Base-by-base conservation (phyloP, 2,888 invertebrate genomes). In the Euphydryas editha region DNA sequence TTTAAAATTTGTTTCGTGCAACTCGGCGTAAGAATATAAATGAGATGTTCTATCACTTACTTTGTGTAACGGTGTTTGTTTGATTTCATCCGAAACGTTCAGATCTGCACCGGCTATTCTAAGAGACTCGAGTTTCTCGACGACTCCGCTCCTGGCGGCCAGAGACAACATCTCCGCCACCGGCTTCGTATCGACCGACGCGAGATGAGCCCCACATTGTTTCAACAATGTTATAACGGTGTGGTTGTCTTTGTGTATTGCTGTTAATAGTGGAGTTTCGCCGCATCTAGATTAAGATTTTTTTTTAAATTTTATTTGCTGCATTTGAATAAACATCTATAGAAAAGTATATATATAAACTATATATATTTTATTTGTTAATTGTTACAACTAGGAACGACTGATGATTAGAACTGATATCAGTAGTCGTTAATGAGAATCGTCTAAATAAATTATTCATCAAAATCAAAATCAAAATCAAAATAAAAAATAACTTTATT, bases 131-230 rank as follows among this genome's bases (percentile, higher is more conserved):
- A 97, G 80, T 20, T 95, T 93, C 4, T 80, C 80, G 1, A 94
- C 61, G 11, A 94, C 91, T 0, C 95, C 95, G 11, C 89, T 88
- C 2, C 95, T 93, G 0, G 96, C 95, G 0, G 96, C 95, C 0
- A 91, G 77, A 7, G 96, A 96, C 61, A 97, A 85, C 75, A 95
- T 94, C 72, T 96, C 96, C 0, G 95, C 95, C 0, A 96, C 84
- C 0, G 93, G 85, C 36, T 93, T 88, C 0, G 93, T 86, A 69
- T 92, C 92, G 0, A 94, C 93, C 10, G 93, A 93, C 0, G 94
- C 94, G 21, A 97, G 82, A 76, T 96, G 96, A 1, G 97, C 97
- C 0, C 98, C 98, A 73, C 97, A 96, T 74, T 94, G 93, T 13
- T 95, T 85, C 0, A 98, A 88, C 1, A 96, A 73, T 21, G 93